These are phyloP conservation scores for Pseudochirops cupreus DNA, from an alignment of 2,797 vertebrate genomes.

Conservation along the genomic window DNA sequence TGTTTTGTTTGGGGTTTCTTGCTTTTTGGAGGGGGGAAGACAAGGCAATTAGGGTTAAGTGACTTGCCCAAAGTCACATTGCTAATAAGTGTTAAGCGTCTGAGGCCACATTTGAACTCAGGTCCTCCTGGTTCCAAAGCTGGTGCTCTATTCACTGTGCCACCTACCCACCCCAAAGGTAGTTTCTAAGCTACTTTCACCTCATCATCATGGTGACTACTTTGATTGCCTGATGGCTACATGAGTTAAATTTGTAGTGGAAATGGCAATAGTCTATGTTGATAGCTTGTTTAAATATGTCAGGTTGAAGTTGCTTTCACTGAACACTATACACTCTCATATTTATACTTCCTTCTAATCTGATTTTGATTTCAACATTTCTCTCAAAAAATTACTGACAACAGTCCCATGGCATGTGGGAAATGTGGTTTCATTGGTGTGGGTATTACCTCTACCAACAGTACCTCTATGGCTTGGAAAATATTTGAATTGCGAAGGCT, in stretches of 20 bases:
- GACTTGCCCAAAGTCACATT: too few relatives aligned
- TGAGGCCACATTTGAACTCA: too few relatives aligned
- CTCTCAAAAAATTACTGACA: background rate
- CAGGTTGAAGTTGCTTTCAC: background rate
- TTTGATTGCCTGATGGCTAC: background rate
- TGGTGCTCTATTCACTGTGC: too few relatives aligned
- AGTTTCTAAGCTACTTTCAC: background rate
- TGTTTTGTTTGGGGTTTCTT: too few relatives aligned
- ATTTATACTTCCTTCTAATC: background rate
- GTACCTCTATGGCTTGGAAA: background rate
- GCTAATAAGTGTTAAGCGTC: too few relatives aligned
- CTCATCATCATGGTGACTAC: background rate
- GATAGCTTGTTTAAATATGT: background rate
- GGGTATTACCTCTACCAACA: background rate
- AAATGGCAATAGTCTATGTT: background rate
- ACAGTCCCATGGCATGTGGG: background rate
- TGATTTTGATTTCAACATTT: background rate
- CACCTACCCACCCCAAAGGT: background rate
- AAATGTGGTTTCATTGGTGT: background rate
- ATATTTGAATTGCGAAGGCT: background rate
- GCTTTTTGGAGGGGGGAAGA: too few relatives aligned
- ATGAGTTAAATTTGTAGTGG: background rate
- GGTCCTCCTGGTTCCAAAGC: too few relatives aligned
- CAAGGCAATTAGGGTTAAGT: too few relatives aligned
- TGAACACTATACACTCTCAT: background rate